Percentiles rank a stretch among this genome's conserved stretches.
phyloP scores from a whole-genome alignment of 1,140 invertebrate genomes.

The Drosophila kepulauana region DNA sequence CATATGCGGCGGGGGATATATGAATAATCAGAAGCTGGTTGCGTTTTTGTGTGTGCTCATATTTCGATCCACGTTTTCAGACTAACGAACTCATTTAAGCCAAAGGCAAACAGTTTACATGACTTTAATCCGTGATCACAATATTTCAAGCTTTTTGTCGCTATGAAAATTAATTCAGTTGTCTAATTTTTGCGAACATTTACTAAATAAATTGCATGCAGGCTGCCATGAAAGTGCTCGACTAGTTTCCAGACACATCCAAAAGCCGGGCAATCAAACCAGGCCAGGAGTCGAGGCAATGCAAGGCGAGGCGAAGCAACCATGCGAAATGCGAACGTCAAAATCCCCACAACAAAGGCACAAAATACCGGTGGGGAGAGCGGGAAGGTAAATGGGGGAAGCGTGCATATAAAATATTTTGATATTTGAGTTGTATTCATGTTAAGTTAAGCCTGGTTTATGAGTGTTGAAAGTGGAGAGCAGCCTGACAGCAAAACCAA shows the following conservation, averaged over 20 bases:
- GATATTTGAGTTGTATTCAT: constrained; percentile 79
- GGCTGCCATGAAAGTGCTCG: constrained; percentile 40
- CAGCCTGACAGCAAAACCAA: constrained; percentile 25
- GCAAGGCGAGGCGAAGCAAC: constrained; percentile 7
- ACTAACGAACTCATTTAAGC: constrained; percentile 60
- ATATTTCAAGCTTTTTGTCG: constrained; percentile 82
- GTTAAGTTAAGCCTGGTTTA: constrained; percentile 83
- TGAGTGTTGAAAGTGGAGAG: constrained; percentile 72
- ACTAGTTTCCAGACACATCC: constrained; percentile 14
- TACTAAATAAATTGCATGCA: constrained; percentile 73
- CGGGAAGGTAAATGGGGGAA: neutral
- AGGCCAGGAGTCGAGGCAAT: neutral
- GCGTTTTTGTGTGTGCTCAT: neutral
- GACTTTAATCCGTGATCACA: constrained; percentile 57
- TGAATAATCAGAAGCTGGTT: neutral
- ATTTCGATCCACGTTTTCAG: constrained; percentile 13
- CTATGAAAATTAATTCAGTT: constrained; percentile 79
- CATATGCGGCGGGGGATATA: neutral
- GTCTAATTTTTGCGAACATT: constrained; percentile 76
- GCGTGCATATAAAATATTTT: constrained; percentile 77
- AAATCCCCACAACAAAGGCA: constrained; percentile 38
- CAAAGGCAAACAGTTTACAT: constrained; percentile 33
- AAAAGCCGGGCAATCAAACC: constrained; percentile 19
- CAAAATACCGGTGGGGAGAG: neutral
- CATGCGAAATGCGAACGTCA: constrained; percentile 45